Percentiles rank a stretch among this genome's conserved stretches.
Evolutionary conservation across 2,888 invertebrate species (phyloP).

Genomic region (Platycheirus albimanus): DNA sequence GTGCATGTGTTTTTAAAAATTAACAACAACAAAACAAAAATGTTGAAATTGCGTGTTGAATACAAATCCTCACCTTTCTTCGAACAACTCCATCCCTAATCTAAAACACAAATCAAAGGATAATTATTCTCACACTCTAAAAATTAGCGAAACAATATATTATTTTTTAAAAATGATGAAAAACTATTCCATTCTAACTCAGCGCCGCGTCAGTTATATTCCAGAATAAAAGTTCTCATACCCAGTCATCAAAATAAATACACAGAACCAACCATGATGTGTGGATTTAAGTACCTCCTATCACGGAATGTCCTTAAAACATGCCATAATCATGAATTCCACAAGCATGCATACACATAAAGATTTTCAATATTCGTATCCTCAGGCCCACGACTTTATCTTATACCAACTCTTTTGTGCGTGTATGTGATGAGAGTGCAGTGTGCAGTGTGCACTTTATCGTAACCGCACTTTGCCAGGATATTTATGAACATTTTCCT

Average conservation of each 20-base stretch:
- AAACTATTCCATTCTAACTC: too few relatives aligned
- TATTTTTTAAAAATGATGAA: too few relatives aligned
- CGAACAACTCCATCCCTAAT: too few relatives aligned
- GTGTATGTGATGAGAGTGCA: too few relatives aligned
- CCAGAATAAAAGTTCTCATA: background rate
- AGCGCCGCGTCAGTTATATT: background rate
- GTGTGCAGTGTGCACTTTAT: background rate
- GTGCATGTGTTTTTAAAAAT: too few relatives aligned
- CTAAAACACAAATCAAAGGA: too few relatives aligned
- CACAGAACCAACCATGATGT: background rate
- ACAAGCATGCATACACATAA: background rate
- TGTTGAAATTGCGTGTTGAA: too few relatives aligned
- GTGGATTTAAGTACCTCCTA: background rate
- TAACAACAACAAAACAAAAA: too few relatives aligned
- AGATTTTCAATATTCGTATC: conserved; percentile 4
- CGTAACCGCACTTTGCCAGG: background rate
- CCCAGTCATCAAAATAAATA: conserved; percentile 8
- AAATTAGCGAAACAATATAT: too few relatives aligned
- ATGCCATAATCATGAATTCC: conserved; percentile 10
- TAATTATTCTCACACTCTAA: too few relatives aligned
- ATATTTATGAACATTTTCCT: conserved; percentile 4
- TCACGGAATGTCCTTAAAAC: conserved; percentile 14
- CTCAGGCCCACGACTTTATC: too few relatives aligned
- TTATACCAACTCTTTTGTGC: background rate
- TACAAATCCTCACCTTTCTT: too few relatives aligned